A percentile compares a stretch with the other conserved stretches of the same genome.
Conservation (phyloP, 2,888 invertebrate genomes). For the Pyrrhosoma nymphula region DNA sequence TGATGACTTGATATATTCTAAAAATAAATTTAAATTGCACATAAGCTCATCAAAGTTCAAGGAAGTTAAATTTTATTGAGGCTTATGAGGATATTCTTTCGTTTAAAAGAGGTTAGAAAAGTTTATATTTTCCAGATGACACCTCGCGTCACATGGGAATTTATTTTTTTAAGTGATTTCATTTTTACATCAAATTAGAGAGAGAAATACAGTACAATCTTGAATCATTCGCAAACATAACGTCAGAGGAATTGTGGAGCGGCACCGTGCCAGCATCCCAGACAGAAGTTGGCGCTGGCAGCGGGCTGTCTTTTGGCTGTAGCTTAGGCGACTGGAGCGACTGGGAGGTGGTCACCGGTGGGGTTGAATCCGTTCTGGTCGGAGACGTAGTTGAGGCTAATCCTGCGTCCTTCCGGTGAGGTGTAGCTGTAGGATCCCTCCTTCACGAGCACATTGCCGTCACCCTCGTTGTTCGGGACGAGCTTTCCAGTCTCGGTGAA, state of each 20-base stretch:
- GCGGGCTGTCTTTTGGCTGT: background rate
- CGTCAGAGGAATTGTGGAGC: background rate
- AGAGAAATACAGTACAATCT: background rate
- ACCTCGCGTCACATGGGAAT: background rate
- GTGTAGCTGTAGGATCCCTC: constrained; percentile 85
- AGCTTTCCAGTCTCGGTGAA: constrained; percentile 64
- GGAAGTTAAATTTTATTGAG: too few relatives aligned
- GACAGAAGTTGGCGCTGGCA: constrained; percentile 36
- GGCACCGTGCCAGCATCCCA: background rate
- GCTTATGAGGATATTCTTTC: too few relatives aligned
- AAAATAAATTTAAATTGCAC: too few relatives aligned
- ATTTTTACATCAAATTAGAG: background rate
- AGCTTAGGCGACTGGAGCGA: background rate
- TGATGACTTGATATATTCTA: too few relatives aligned
- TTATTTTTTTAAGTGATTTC: background rate
- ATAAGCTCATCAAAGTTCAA: too few relatives aligned
- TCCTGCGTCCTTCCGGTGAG: constrained; percentile 84
- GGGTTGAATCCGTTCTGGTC: constrained; percentile 90
- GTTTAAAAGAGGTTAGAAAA: background rate
- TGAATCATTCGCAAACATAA: background rate
- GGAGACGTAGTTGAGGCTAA: constrained; percentile 84
- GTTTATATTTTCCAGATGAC: background rate
- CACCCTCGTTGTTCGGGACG: constrained; percentile 38
- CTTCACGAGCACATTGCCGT: constrained; percentile 75
- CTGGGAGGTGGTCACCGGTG: constrained; percentile 87